Conservation (phyloP, 64 coral and sea anemone genomes). For the Stichodactyla mertensii region DNA sequence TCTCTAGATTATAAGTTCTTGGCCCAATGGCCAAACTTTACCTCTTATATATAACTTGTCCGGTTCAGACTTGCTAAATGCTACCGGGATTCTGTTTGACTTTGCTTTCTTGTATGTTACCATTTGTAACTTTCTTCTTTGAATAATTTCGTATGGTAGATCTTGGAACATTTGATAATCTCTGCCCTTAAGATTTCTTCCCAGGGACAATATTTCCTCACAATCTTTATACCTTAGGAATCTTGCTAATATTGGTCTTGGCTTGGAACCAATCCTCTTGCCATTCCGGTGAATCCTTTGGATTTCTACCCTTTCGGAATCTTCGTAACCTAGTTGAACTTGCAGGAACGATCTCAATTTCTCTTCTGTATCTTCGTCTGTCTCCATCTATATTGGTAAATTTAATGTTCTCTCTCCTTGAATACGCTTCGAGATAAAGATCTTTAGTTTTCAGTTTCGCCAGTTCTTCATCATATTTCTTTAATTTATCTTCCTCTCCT, state of each 20-base stretch:
- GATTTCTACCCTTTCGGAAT: conserved; percentile 5
- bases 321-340: conserved; percentile 5
- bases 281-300: conserved; percentile 29
- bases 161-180: no score
- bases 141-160: conserved; percentile 3
- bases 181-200: no score
- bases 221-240: conserved; percentile 33
- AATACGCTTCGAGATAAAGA: conserved; percentile 20
- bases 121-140: neutral
- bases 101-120: no score
- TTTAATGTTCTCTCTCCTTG: conserved; percentile 27
- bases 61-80: no score
- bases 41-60: no score
- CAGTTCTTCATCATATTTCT: neutral
- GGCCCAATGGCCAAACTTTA: no score
- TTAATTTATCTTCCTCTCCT: neutral
- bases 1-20: no score
- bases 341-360: conserved; percentile 11
- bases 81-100: no score
- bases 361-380: neutral
- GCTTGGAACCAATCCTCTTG: neutral
- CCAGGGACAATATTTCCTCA: neutral
- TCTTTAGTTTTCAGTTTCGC: conserved; percentile 17
- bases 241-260: conserved; percentile 23
- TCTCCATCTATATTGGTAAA: conserved; percentile 28